phyloP scores from a whole-genome alignment of 2,888 invertebrate genomes.

The Ichneumoninae sp. region DNA sequence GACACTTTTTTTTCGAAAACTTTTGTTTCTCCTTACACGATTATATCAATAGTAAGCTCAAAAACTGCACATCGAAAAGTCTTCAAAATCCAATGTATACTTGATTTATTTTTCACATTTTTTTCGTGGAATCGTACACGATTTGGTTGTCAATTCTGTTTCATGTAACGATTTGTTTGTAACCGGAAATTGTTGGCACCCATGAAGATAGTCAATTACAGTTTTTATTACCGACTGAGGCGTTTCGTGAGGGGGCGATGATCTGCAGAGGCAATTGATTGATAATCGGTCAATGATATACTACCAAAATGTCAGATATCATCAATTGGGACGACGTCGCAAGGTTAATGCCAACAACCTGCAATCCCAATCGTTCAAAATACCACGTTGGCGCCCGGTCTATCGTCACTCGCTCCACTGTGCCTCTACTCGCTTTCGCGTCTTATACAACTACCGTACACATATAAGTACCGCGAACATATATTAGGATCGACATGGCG shows the following conservation, averaged over 20 bases:
- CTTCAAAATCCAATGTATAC: neutral
- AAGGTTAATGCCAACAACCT: slow-evolving; percentile 30
- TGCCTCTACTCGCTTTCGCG: slow-evolving; percentile 22
- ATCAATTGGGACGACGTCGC: neutral
- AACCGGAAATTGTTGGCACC: too few relatives aligned
- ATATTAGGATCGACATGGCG: slow-evolving; percentile 26
- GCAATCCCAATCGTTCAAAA: slow-evolving; percentile 10
- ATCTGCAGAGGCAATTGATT: neutral
- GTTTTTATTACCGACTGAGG: neutral
- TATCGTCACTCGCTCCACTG: slow-evolving; percentile 8
- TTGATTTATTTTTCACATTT: too few relatives aligned
- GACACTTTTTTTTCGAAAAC: neutral
- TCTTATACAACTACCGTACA: slow-evolving; percentile 30
- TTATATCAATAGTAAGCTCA: neutral
- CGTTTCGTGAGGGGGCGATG: neutral
- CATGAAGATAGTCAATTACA: neutral
- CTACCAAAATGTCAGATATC: neutral
- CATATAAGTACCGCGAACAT: neutral
- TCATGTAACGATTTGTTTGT: too few relatives aligned
- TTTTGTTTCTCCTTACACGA: neutral
- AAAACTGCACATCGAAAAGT: neutral
- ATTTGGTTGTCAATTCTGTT: too few relatives aligned
- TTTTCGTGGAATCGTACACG: neutral
- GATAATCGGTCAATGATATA: neutral
- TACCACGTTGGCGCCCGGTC: neutral